Evolutionary conservation across 1,140 invertebrate species (phyloP).

Genomic region (Carposina sasakii): DNA sequence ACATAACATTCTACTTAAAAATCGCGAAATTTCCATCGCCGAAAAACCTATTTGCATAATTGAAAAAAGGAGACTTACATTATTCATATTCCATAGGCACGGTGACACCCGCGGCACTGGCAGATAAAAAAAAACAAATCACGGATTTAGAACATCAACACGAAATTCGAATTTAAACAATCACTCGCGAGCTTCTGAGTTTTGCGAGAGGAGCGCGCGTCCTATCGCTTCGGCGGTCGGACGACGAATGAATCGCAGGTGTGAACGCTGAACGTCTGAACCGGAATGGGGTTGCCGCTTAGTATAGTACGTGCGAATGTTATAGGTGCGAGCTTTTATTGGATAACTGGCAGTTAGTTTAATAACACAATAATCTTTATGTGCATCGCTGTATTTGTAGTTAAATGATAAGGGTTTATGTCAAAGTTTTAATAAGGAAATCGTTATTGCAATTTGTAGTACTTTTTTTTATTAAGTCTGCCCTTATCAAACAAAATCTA

Average conservation of each 20-base stretch:
- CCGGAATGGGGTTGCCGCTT: not conserved
- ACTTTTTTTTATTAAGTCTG: too few relatives aligned
- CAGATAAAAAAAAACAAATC: constrained; percentile 27
- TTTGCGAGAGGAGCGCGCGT: constrained; percentile 4
- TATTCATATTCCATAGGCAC: constrained; percentile 29
- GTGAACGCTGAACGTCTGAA: constrained; percentile 11
- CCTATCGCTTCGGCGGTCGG: constrained; percentile 31
- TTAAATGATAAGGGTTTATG: too few relatives aligned
- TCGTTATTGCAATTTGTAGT: too few relatives aligned
- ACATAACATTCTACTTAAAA: too few relatives aligned
- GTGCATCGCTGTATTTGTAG: too few relatives aligned
- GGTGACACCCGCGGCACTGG: constrained; percentile 15
- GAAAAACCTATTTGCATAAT: constrained; percentile 24
- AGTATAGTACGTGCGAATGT: too few relatives aligned
- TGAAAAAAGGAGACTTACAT: constrained; percentile 31
- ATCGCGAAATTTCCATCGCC: too few relatives aligned
- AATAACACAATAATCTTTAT: too few relatives aligned
- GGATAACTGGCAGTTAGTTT: too few relatives aligned
- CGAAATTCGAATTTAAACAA: constrained; percentile 13
- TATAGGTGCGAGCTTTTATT: too few relatives aligned
- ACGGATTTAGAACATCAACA: constrained; percentile 33
- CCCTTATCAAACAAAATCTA: too few relatives aligned
- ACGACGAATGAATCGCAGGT: constrained; percentile 48
- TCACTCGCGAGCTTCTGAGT: constrained; percentile 19
- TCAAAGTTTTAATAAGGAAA: too few relatives aligned